Percentiles rank a stretch among this genome's conserved stretches.
Evolutionary conservation across 2,888 invertebrate genomes (phyloP).

Genomic region (Sphaerophoria taeniata): DNA sequence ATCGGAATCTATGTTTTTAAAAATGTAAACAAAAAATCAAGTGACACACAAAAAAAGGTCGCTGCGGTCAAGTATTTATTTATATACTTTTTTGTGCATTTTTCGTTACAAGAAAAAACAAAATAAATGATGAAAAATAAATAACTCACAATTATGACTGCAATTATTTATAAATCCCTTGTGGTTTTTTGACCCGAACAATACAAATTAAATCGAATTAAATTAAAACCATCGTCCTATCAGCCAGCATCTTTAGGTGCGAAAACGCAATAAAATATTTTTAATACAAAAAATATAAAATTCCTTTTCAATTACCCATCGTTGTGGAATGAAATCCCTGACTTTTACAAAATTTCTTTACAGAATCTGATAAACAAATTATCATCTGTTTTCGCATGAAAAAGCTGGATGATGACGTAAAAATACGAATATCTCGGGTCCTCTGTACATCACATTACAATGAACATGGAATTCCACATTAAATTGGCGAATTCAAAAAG

Average conservation of each 20-base stretch:
- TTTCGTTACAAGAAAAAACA: too few species aligned
- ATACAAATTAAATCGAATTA: slow-evolving; percentile 18
- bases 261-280: neutral
- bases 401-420: neutral
- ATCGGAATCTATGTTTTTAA: too few species aligned
- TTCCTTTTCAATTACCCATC: slow-evolving; percentile 21
- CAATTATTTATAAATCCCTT: slow-evolving; percentile 44
- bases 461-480: slow-evolving; percentile 20
- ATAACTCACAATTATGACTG: slow-evolving; percentile 14
- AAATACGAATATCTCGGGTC: neutral
- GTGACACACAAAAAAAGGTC: too few species aligned
- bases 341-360: neutral
- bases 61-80: neutral
- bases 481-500: slow-evolving; percentile 4
- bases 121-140: slow-evolving; percentile 2
- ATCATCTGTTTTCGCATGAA: slow-evolving; percentile 17
- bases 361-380: slow-evolving; percentile 23
- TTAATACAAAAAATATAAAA: neutral
- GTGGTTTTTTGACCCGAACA: slow-evolving; percentile 46
- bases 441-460: slow-evolving; percentile 15
- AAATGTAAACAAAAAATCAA: too few species aligned
- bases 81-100: neutral
- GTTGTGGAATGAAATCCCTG: slow-evolving; percentile 22
- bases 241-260: neutral
- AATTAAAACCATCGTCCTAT: neutral